Percentiles rank a stretch among this genome's conserved stretches.
Evolutionary conservation across 2,888 invertebrate genomes (phyloP).

Genomic region (Athrips mouffetella): DNA sequence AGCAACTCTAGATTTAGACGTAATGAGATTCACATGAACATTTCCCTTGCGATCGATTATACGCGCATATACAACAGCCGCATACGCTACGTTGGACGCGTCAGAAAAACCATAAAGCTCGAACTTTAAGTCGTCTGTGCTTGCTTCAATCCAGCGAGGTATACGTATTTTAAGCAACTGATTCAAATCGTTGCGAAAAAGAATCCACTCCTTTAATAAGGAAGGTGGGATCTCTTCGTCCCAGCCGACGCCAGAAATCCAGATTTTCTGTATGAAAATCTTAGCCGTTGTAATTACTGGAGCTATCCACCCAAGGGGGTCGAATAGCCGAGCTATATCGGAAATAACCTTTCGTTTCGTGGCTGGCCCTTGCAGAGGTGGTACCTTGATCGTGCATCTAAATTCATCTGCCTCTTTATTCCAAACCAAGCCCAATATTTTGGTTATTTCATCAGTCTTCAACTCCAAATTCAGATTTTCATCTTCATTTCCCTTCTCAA

Average conservation of each 20-base stretch:
- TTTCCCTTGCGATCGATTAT: too few relatives aligned
- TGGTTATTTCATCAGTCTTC: constrained; percentile 26
- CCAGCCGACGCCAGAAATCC: constrained; percentile 21
- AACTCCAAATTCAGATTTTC: constrained; percentile 14
- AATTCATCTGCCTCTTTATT: constrained; percentile 30
- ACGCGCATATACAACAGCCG: too few relatives aligned
- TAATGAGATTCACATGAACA: too few relatives aligned
- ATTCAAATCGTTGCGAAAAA: not conserved
- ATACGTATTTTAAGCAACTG: too few relatives aligned
- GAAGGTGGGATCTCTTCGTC: constrained; percentile 17
- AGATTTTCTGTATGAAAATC: constrained; percentile 22
- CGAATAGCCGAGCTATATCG: constrained; percentile 14
- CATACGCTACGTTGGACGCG: too few relatives aligned
- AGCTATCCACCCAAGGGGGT: constrained; percentile 10
- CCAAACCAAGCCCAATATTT: constrained; percentile 35
- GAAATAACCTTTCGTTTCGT: constrained; percentile 16
- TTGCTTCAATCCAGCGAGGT: too few relatives aligned
- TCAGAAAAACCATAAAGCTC: too few relatives aligned
- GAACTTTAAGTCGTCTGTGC: too few relatives aligned
- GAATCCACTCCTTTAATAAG: constrained; percentile 1
- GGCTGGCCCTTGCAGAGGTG: constrained; percentile 6
- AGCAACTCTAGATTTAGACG: too few relatives aligned
- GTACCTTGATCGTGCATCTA: constrained; percentile 27
- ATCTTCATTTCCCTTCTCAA: not conserved
- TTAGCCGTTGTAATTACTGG: constrained; percentile 12